Evolutionary conservation across 2,113 vertebrate genomes (phyloP), one percentile per base, ranked within the genome.

Genomic region (Bambusicola thoracicus): DNA sequence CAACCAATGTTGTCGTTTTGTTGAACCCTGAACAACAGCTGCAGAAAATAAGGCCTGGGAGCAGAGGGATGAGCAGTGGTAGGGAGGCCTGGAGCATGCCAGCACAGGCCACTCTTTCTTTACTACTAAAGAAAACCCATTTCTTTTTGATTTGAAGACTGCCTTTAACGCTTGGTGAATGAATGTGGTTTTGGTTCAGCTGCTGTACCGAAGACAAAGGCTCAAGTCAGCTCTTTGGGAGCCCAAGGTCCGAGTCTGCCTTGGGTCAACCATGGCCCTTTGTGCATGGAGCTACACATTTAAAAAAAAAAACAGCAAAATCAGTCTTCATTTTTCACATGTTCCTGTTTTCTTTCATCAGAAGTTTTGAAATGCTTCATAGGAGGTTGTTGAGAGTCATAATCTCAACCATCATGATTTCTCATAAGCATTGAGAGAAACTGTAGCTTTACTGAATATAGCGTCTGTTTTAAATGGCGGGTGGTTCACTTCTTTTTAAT

Each of bases 401-500:
- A 94, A 95, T 95, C 86, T 92, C 92, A 94, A 92, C 69, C 48
- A 66, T 43, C 61, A 58, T 61, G 72, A 55, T 88, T 92, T 87
- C 93, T 89, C 89, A 81, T 88, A 90, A 96, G 95, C 82, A 58
- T 1, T 66, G 76, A 69, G 73, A 91, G 63, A 95, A 87, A 82
- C 59, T 91, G 73, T 53, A 89, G 89, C 90, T 93, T 96, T 95
- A 61, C 90, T 85, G 76, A 96, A 91, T 87, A 72, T 86, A 92
- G 67, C 5, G 3, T 79, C 89, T 95, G 89, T 95, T 97, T 96
- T 94, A 94, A 95, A 93, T 94, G 84, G 86, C 85, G 93, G 83
- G 63, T 88, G 51, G 89, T 93, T 95, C 79, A 70, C 93, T 94
- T 97, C 89, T 80, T 95, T 95, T 95, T 94, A 96, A 92, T 92